These are phyloP conservation scores for Poecile montanus DNA, from an alignment of 2,797 vertebrate species.

Conservation along the genomic window DNA sequence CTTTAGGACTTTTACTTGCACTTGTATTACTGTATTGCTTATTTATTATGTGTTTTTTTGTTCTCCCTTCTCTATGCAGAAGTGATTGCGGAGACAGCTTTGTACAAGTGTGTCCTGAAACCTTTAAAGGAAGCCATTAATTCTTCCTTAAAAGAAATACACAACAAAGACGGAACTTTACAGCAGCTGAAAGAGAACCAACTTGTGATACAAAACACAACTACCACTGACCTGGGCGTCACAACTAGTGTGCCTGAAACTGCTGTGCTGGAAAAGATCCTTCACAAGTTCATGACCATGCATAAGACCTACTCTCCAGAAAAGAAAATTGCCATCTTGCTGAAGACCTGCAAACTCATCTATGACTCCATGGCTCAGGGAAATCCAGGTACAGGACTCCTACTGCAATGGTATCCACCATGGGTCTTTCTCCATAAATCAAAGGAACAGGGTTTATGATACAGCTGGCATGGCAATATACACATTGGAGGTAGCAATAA, in stretches of 20 bases:
- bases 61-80: constrained; percentile 75
- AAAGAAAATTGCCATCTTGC: constrained; percentile 92
- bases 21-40: not conserved
- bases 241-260: constrained; percentile 91
- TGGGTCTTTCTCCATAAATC: not conserved
- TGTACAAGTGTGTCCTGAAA: constrained; percentile 95
- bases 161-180: constrained; percentile 78
- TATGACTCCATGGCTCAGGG: constrained; percentile 95
- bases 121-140: constrained; percentile 89
- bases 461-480: not conserved
- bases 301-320: constrained; percentile 94
- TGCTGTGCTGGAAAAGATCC: constrained; percentile 90
- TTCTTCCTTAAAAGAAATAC: constrained; percentile 85
- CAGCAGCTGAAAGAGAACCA: constrained; percentile 91
- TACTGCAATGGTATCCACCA: not conserved
- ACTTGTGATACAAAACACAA: constrained; percentile 85
- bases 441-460: not conserved
- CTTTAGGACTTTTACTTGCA: not conserved
- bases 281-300: constrained; percentile 86
- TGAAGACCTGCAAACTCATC: constrained; percentile 97
- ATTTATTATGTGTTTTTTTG: not conserved
- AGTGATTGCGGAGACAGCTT: constrained; percentile 87
- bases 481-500: not conserved
- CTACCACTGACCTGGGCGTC: constrained; percentile 91
- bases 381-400: constrained; percentile 80